A percentile compares a stretch with the other conserved stretches of the same genome.
Evolutionary conservation across 1,140 invertebrate genomes (phyloP).

Genomic region (Hyles euphorbiae): DNA sequence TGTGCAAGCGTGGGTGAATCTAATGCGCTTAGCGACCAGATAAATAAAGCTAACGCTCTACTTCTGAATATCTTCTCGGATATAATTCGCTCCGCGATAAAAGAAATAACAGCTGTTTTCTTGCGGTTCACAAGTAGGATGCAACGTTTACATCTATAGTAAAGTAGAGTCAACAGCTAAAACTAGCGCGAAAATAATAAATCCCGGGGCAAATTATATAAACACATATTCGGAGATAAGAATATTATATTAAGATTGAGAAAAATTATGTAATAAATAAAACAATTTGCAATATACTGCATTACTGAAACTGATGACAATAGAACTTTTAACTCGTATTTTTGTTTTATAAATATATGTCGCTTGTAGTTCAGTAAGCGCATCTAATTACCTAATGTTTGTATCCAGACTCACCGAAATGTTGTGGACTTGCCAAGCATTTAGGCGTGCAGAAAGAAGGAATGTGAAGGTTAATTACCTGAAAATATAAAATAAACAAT

Average conservation of each 20-base stretch:
- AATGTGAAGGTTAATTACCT: conserved; percentile 71
- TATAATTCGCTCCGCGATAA: conserved; percentile 23
- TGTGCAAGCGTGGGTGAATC: conserved; percentile 32
- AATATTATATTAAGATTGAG: no score
- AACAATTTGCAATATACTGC: no score
- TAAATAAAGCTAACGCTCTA: conserved; percentile 37
- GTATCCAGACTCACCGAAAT: conserved; percentile 57
- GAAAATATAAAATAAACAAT: conserved; percentile 66
- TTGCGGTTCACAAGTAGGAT: conserved; percentile 7
- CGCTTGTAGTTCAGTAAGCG: conserved; percentile 12
- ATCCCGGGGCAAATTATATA: no score
- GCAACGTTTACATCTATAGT: conserved; percentile 4
- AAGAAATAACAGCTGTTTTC: conserved; percentile 20
- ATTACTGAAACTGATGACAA: no score
- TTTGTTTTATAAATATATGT: no score
- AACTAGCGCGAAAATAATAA: no score
- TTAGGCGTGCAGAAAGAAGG: conserved; percentile 51
- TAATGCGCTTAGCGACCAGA: conserved; percentile 44
- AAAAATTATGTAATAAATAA: no score
- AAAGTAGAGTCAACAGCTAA: no score
- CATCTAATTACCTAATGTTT: conserved; percentile 48
- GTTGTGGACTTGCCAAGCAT: conserved; percentile 60
- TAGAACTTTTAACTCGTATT: no score
- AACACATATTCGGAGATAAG: no score
- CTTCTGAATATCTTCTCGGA: conserved; percentile 22